phyloP scores from a whole-genome alignment of 1,140 invertebrate genomes.

The Microplitis mediator region DNA sequence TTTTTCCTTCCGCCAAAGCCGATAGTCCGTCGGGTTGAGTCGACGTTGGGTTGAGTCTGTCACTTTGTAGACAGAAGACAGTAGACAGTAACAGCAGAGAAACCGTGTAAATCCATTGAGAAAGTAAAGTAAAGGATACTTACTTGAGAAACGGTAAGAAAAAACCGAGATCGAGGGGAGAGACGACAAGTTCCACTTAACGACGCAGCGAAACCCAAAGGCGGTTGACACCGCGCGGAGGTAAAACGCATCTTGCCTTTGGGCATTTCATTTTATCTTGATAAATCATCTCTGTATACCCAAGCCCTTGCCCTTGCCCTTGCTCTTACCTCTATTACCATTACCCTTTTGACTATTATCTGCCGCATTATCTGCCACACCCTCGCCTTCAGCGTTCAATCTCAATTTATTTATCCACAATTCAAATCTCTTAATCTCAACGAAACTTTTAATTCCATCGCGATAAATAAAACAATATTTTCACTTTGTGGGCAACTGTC shows the following conservation, averaged over 20 bases:
- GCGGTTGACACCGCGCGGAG: conserved; percentile 11
- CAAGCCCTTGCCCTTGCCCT: conserved; percentile 17
- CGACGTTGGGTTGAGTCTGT: background rate
- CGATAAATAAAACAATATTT: too few relatives aligned
- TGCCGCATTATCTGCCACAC: conserved; percentile 40
- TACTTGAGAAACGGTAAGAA: background rate
- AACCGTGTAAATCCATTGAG: background rate
- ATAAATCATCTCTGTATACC: conserved; percentile 26
- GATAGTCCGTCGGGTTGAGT: background rate
- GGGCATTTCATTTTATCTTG: conserved; percentile 40
- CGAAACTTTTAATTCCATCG: too few relatives aligned
- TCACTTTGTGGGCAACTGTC: too few relatives aligned
- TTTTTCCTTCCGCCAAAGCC: background rate
- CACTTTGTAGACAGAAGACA: background rate
- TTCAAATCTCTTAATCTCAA: too few relatives aligned
- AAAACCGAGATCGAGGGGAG: background rate
- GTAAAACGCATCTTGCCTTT: conserved; percentile 38
- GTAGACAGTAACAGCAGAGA: background rate
- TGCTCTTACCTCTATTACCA: conserved; percentile 5
- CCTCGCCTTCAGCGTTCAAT: too few relatives aligned
- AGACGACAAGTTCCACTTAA: conserved; percentile 25
- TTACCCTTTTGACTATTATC: conserved; percentile 28
- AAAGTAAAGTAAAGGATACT: conserved; percentile 1
- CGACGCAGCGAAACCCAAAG: conserved; percentile 24
- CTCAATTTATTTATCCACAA: too few relatives aligned